A percentile compares a stretch with the other conserved stretches of the same genome.
These are phyloP conservation scores for Lophotis ruficrista DNA, from an alignment of 2,113 vertebrate species.

Conservation along the genomic window DNA sequence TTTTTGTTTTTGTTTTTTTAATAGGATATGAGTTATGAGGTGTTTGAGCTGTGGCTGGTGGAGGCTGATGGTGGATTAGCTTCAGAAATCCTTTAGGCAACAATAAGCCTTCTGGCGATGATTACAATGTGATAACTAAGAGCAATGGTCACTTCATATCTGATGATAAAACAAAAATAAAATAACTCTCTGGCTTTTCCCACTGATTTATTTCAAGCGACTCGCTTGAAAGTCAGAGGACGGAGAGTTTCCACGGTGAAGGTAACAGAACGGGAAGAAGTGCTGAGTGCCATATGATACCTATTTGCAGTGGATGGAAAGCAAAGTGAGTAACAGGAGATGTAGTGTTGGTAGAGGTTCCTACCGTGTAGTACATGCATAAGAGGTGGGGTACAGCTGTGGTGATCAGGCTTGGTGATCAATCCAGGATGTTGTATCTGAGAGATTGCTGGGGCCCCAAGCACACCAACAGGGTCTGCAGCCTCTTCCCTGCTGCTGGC, in stretches of 20 bases:
- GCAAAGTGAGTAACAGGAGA: not conserved
- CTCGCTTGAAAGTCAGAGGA: not conserved
- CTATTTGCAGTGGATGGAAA: not conserved
- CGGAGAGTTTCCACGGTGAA: not conserved
- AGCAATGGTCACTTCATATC: not conserved
- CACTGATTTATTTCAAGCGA: not conserved
- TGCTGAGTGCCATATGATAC: not conserved
- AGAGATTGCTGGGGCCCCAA: not conserved
- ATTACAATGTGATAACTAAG: not conserved
- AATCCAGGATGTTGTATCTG: not conserved
- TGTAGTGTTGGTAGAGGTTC: not conserved
- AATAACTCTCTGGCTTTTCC: not conserved
- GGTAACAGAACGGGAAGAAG: accelerated
- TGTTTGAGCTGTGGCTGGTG: not conserved
- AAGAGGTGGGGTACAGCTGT: not conserved
- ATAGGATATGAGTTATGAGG: not conserved
- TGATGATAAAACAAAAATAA: not conserved
- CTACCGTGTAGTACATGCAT: not conserved
- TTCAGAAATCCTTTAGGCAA: not conserved
- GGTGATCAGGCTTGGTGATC: not conserved
- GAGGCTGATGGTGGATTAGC: not conserved
- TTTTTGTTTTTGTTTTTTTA: not conserved
- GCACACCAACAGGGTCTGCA: not conserved
- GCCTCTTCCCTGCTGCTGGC: not conserved
- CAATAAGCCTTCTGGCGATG: not conserved